Base-by-base conservation (phyloP, 2,888 invertebrate genomes). In the Rapana venosa region DNA sequence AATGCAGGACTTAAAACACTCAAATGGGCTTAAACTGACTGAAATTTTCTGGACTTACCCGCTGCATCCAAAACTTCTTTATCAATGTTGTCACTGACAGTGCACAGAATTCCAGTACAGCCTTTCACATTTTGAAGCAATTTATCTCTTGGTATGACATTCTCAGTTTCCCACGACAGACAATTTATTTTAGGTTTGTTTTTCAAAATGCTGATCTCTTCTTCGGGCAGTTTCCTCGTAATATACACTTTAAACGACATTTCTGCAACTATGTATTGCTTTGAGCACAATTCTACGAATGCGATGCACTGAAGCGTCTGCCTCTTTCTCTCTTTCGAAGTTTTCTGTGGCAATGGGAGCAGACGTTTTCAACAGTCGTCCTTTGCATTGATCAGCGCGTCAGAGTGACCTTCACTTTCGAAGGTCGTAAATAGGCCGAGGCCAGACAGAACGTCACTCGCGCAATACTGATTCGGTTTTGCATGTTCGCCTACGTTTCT, bases 51-150 rank as follows among this genome's bases (percentile, higher is more conserved):
- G 4, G 77, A n/a, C 30, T n/a, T 94, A 97, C 97, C 97, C 8
- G 97, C 97, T 90, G 97, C 96, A 92, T 97, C 97, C 70, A 99
- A 95, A 0, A 98, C 94, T 92, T 98, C 97, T 20, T 97, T 96
- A 94, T 98, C 98, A 93, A 99, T 98, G 96, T 97, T 97, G 93
- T 98, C 98, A 0, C 97, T 97, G 6, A 98, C 96, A 36, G 98
- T 96, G 95, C 98, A 98, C 95, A 97, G 98, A 11, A 99, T 96
- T 0, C 97, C 98, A 94, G 97, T 97, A 61, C 97, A 97, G 30
- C 98, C 98, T 88, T 95, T 95, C 6, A 98, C 97, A 92, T 97
- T 97, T 94, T 97, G 97, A 11, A 98, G 94, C 5, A 98, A 96
- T 92, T 97, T 97, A 0, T 97, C 96, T 90, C 97, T 97, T 6